phyloP scores from a whole-genome alignment of 1,140 invertebrate genomes.

The Leptinotarsa lineolata region DNA sequence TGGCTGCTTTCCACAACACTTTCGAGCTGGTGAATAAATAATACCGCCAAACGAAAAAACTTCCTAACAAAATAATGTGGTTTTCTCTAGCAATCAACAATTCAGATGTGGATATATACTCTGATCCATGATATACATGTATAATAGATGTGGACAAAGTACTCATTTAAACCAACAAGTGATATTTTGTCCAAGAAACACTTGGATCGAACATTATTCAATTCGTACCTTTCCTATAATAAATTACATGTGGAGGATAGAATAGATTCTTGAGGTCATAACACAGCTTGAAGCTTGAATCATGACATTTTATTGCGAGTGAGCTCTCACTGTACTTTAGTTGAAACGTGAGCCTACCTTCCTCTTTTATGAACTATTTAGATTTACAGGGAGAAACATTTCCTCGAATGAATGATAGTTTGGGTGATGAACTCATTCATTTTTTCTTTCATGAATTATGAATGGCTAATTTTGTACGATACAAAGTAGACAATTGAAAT shows the following conservation, averaged over 20 bases:
- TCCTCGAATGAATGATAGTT: too few relatives aligned
- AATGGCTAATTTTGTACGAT: too few relatives aligned
- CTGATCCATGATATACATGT: too few relatives aligned
- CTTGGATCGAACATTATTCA: background rate
- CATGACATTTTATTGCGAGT: conserved; percentile 12
- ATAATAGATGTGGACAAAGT: background rate
- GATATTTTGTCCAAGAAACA: background rate
- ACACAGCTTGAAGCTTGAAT: conserved; percentile 18
- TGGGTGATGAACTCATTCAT: too few relatives aligned
- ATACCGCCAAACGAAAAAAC: too few relatives aligned
- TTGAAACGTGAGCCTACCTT: conserved; percentile 14
- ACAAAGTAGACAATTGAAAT: too few relatives aligned
- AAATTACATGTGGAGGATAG: background rate
- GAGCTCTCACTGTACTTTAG: conserved; percentile 2
- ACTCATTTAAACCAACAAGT: background rate
- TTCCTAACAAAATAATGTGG: too few relatives aligned
- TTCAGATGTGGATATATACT: too few relatives aligned
- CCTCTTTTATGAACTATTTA: conserved; percentile 19
- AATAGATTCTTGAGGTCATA: conserved; percentile 10
- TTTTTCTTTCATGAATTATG: too few relatives aligned
- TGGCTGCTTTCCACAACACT: too few relatives aligned
- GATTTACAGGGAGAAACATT: background rate
- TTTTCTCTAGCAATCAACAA: too few relatives aligned
- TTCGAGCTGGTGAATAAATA: too few relatives aligned
- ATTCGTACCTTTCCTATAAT: conserved; percentile 1